Evolutionary conservation across 2,888 invertebrate species (phyloP), one percentile per base, ranked within the genome.

Genomic region (Drosophila incognita): DNA sequence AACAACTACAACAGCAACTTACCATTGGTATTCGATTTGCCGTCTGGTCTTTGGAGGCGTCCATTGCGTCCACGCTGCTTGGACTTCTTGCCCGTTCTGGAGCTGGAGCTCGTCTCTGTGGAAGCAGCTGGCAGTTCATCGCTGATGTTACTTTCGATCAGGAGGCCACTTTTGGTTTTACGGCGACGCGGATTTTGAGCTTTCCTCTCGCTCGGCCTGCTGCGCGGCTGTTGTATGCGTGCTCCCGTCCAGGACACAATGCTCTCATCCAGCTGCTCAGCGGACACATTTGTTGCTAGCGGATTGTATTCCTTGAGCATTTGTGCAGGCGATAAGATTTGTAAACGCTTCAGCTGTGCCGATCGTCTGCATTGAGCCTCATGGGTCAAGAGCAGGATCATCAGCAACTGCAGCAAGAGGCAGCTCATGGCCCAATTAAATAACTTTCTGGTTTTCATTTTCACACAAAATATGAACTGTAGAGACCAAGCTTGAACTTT

Each of bases 91-190:
- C 63, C 69, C 61, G 57, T 38, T 70, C 61, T 65, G 53, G 54
- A 49, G 56, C 51, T 57, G 29, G 40, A 54, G 56, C 58, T 60
- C 33, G 63, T 56, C 66, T 83, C 83, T 18, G 68, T 70, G 68
- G 77, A 71, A 48, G 66, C 57, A 54, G 79, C 35, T 56, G 74
- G 46, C 59, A 69, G 27, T 58, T 83, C 81, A 18, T 75, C 82
- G 33, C 74, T 79, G 63, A 90, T 85, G 73, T 92, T 92, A 90
- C 92, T 91, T 90, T 91, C 91, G 73, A 91, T 91, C 73, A 91
- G 77, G 31, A 91, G 87, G 75, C 91, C 91, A 91, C 91, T 91
- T 87, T 91, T 91, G 79, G 92, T 91, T 92, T 92, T 92, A 74
- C 84, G 91, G 36, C 91, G 83, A 18, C 81, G 74, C 31, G 72